Evolutionary conservation across 2,888 invertebrate genomes (phyloP).

Genomic region (Caenorhabditis parvicauda): DNA sequence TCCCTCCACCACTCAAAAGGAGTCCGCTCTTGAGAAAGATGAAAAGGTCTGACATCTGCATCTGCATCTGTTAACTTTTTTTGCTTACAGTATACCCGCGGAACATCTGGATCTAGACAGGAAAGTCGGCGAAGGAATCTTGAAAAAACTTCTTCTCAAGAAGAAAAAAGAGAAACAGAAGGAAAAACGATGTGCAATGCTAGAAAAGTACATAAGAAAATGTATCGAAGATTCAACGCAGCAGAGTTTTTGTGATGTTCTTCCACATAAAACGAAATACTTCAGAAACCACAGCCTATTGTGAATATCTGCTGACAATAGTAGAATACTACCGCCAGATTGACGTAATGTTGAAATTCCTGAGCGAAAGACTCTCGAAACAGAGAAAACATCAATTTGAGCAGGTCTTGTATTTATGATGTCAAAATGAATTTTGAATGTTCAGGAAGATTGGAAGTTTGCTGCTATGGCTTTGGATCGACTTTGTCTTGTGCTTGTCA

Average conservation of each 20-base stretch:
- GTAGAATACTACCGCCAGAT: conserved; percentile 41
- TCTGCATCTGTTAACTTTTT: conserved; percentile 4
- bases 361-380: conserved; percentile 19
- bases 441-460: conserved; percentile 47
- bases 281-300: conserved; percentile 30
- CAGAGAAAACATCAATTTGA: conserved; percentile 23
- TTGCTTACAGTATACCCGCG: conserved; percentile 33
- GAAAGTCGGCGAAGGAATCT: conserved; percentile 53
- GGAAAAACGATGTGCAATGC: conserved; percentile 20
- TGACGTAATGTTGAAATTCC: conserved; percentile 32
- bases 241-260: no score
- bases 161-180: conserved; percentile 27
- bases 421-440: conserved; percentile 1
- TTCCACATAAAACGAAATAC: no score
- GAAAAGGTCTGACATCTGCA: conserved; percentile 25
- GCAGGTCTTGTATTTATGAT: conserved; percentile 7
- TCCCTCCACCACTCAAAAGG: no score
- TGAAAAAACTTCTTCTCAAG: conserved; percentile 24
- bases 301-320: conserved; percentile 34
- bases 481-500: conserved; percentile 38
- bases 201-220: conserved; percentile 42
- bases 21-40: conserved; percentile 38
- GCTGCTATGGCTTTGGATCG: conserved; percentile 47
- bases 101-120: conserved; percentile 39
- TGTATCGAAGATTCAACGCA: conserved; percentile 36